Evolutionary conservation across 2,797 vertebrate genomes (phyloP).

Genomic region (Trichosurus vulpecula): DNA sequence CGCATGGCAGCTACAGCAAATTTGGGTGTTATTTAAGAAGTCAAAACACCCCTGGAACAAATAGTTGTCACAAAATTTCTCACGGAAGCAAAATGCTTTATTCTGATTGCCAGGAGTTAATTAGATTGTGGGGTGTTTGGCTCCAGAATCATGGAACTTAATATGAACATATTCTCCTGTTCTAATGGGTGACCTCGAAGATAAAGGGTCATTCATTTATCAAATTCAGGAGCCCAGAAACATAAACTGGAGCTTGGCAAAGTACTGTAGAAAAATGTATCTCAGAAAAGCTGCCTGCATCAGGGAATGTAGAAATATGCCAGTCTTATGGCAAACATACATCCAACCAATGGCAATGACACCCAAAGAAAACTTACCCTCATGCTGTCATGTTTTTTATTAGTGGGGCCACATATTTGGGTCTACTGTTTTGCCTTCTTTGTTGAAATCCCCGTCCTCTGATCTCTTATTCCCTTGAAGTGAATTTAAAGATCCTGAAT

Average conservation of each 20-base stretch:
- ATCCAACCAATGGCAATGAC: constrained; percentile 20
- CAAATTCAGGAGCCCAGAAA: constrained; percentile 26
- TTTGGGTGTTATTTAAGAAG: background rate
- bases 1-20: background rate
- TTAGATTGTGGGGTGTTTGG: background rate
- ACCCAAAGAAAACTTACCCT: background rate
- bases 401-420: background rate
- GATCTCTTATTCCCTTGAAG: background rate
- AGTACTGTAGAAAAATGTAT: background rate
- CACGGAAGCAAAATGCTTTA: background rate
- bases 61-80: constrained; percentile 36
- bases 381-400: background rate
- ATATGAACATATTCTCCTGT: constrained; percentile 28
- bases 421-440: background rate
- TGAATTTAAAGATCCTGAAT: constrained; percentile 31
- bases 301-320: constrained; percentile 18
- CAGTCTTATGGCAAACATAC: background rate
- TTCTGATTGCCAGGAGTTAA: background rate
- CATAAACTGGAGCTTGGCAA: constrained; percentile 11
- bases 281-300: constrained; percentile 16
- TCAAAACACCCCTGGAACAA: constrained; percentile 11
- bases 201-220: background rate
- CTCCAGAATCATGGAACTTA: background rate
- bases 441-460: background rate
- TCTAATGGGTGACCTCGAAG: constrained; percentile 24